Base-by-base conservation (phyloP, 92 coral and sea anemone species). In the Pocillopora grandis region DNA sequence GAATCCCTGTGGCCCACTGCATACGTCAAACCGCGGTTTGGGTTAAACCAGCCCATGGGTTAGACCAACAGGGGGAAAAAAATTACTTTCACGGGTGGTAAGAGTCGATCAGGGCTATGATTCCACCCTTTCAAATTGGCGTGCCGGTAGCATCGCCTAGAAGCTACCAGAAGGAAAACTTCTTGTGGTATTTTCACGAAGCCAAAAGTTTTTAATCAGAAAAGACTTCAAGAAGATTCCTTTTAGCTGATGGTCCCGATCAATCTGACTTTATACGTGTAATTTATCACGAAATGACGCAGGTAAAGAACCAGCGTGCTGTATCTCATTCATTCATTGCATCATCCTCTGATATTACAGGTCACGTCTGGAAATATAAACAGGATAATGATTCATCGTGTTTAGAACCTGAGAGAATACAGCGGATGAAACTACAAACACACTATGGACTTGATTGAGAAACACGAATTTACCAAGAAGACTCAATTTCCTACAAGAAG, bases 221-320 rank as follows among this genome's bases (percentile, higher is more conserved):
- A 81, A 81, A 81, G 85, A 81, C 77, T 81, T 58, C 42, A 35
- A 81, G 85, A 81, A 81, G 85, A 76, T 81, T 80, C 70, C 85
- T 64, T 70, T 37, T 58, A 71, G 76, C 70, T 33, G 84, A 80
- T 80, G 31, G 33, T 76, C 84, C 65, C n/a, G 69, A n/a, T 58
- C 37, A 35, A 14, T 58, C 13, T 13, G 3, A 21, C 58, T 35
- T 35, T 59, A 5, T 37, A 36, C 85, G 60, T 60, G 77, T 64
- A 70, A 62, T n/a, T 18, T 19, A 60, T 59, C 84, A 58, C 62
- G 84, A 27, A 67, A 31, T 71, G 85, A 71, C 55, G 61, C 58
- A 60, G 52, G 58, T 14, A 55, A 80, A 12, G 55, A 11, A 37
- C 23, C 66, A 27, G 27, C 85, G 85, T 81, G 85, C 77, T 15